Evolutionary conservation across 2,113 vertebrate species (phyloP).

Genomic region (Heptranchias perlo): DNA sequence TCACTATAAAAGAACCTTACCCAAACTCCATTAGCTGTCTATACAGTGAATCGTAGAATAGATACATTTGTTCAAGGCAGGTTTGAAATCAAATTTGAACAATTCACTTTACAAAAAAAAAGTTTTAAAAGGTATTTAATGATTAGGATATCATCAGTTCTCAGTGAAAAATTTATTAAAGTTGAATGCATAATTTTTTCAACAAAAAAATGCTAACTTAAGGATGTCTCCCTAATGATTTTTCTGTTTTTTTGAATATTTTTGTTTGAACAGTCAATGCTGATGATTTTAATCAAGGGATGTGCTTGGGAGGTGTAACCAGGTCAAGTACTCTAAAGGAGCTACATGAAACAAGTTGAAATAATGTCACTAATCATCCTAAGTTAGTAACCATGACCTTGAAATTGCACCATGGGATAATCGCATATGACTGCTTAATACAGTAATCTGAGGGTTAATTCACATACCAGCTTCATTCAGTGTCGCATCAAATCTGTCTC

Average conservation of each 20-base stretch:
- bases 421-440: background rate
- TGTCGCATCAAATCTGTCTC: background rate
- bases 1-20: constrained; percentile 3
- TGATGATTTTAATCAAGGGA: background rate
- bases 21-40: background rate
- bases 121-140: background rate
- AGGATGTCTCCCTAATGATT: background rate
- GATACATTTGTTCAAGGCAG: background rate
- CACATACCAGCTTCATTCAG: background rate
- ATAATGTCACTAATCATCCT: background rate
- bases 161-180: background rate
- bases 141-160: background rate
- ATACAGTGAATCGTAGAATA: background rate
- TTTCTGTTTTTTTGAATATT: background rate
- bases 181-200: background rate
- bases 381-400: background rate
- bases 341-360: background rate
- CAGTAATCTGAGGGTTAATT: background rate
- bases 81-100: background rate
- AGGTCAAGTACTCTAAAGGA: background rate
- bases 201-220: background rate
- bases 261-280: background rate
- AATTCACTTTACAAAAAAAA: background rate
- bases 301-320: background rate
- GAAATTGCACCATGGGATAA: background rate